A percentile compares a stretch with the other conserved stretches of the same genome.
Evolutionary conservation across 2,113 vertebrate genomes (phyloP).

Genomic region (Podilymbus podiceps): DNA sequence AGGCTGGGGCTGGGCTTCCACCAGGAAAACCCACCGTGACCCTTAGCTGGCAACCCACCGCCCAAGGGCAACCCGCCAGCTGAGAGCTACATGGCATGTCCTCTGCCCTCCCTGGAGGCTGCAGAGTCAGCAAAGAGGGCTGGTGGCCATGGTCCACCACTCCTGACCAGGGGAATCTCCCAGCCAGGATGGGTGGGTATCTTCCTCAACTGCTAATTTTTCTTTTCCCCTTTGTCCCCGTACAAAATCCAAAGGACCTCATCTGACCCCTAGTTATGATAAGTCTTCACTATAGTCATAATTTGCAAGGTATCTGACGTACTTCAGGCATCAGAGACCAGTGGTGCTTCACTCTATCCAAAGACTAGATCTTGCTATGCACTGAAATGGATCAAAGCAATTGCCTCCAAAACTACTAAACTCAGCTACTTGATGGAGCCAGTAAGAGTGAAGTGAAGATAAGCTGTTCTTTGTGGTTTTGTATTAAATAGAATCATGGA

Average conservation of each 20-base stretch:
- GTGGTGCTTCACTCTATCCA: not conserved
- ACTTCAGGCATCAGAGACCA: not conserved
- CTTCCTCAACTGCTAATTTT: not conserved
- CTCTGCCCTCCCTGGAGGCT: not conserved
- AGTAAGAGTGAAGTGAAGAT: not conserved
- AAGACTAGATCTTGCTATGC: not conserved
- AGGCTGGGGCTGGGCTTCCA: not conserved
- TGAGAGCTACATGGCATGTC: accelerated
- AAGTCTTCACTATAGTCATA: not conserved
- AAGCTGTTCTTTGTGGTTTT: not conserved
- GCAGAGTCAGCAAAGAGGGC: not conserved
- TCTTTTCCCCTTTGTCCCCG: not conserved
- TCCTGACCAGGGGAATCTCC: not conserved
- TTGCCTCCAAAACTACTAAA: not conserved
- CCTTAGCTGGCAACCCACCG: accelerated
- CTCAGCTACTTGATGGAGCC: not conserved
- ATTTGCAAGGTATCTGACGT: not conserved
- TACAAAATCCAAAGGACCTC: not conserved
- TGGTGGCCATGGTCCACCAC: not conserved
- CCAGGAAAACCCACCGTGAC: not conserved
- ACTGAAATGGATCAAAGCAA: not conserved
- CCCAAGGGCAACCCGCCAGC: not conserved
- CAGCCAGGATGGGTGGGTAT: not conserved
- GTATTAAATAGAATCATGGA: not conserved
- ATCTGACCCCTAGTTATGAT: not conserved